Base-by-base conservation (phyloP, 2,888 invertebrate genomes). In the Drepanosiphum platanoidis region DNA sequence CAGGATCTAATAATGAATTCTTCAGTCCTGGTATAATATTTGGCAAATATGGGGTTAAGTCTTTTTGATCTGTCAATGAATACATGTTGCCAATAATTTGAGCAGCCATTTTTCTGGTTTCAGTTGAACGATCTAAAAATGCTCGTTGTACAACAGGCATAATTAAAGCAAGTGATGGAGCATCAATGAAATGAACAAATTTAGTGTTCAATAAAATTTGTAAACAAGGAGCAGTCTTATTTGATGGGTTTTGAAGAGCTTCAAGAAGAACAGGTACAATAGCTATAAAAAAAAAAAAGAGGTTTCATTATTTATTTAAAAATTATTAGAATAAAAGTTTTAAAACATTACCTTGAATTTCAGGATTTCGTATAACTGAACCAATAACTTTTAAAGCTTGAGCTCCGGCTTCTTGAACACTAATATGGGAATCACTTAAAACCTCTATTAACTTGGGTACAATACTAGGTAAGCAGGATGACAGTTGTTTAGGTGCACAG, bases 71-170 rank as follows among this genome's bases (percentile, higher is more conserved):
- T 0, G 99, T 99, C 72, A 99, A 91, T 1, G 98, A 98, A 91
- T 99, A 99, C 97, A 99, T 99, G 90, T 99, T 99, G 86, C 99
- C 98, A 88, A 99, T 98, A 90, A 99, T 99, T 91, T 99, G 98
- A 4, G 98, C 98, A 1, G 99, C 97, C 97, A 99, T 98, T 91
- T 99, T 97, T 88, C 99, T 92, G 0, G 98, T 99, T 91, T 99
- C 99, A 0, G 99, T 98, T 78, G 97, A 97, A 87, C 99, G 93
- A 91, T 99, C 99, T 91, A 97, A 95, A 91, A 99, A 99, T 15
- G 99, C 98, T 88, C 99, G 92, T 90, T 98, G 96, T 42, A 99
- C 97, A 5, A 99, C 98, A 0, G 99, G 99, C 99, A 99, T 99
- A 89, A 99, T 98, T 81, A 99, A 92, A 86, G 99, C 99, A 34